A percentile compares a stretch with the other conserved stretches of the same genome.
Evolutionary conservation across 2,888 invertebrate genomes (phyloP).

Genomic region (Julus scanicus): DNA sequence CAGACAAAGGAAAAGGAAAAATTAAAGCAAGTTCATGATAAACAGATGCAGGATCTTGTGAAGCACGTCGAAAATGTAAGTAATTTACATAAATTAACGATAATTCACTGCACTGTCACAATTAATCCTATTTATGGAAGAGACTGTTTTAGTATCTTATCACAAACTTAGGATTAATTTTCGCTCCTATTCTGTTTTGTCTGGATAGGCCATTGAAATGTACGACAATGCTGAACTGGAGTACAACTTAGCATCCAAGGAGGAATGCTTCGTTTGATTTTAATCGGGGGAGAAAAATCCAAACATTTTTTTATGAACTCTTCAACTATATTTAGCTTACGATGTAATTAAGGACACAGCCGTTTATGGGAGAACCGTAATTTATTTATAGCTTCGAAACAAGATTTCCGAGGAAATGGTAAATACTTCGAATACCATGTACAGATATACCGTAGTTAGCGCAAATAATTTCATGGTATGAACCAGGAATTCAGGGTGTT

Average conservation of each 20-base stretch:
- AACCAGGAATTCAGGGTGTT: constrained; percentile 34
- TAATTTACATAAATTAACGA: not conserved
- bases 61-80: constrained; percentile 64
- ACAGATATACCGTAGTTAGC: constrained; percentile 17
- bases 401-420: not conserved
- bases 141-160: not conserved
- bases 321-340: constrained; percentile 16
- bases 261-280: constrained; percentile 87
- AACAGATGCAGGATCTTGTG: constrained; percentile 86
- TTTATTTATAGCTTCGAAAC: constrained; percentile 30
- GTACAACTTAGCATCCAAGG: constrained; percentile 87
- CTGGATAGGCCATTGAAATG: constrained; percentile 84
- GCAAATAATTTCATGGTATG: constrained; percentile 17
- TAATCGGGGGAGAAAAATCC: constrained; percentile 14
- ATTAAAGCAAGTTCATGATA: constrained; percentile 89
- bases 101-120: not conserved
- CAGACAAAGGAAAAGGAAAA: constrained; percentile 93
- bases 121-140: too few relatives aligned
- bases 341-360: constrained; percentile 1
- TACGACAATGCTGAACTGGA: constrained; percentile 94
- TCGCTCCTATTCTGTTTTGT: constrained; percentile 54
- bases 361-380: constrained; percentile 6
- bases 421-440: constrained; percentile 17
- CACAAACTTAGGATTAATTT: not conserved
- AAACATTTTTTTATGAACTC: not conserved